Base-by-base conservation (phyloP, 2,113 vertebrate genomes). In the Sorex araneus region DNA sequence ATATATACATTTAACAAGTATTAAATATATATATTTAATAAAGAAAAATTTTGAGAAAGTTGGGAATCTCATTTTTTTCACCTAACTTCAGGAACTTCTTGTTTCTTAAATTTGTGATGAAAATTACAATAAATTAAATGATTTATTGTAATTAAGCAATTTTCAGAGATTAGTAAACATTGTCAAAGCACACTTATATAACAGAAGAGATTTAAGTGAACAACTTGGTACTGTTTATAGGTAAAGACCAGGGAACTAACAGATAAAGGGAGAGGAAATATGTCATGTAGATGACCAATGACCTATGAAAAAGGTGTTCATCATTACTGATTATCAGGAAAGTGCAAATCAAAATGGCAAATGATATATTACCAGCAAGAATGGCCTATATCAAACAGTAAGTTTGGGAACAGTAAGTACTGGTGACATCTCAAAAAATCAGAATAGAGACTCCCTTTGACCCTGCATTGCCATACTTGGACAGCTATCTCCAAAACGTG, bases 61-160 rank as follows among this genome's bases (percentile, higher is more conserved):
- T n/a, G 69, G 64, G 64, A 66, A 66, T 28, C 21, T 40, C 7
- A 64, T 63, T 57, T 64, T 90, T 91, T 75, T 78, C 70, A 50
- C 16, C n/a, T 89, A 89, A 73, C 0, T 40, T 86, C 60, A 73
- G 21, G 3, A 69, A 85, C 11, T 91, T 81, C 19, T 71, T 66
- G 64, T 63, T 89, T 95, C 43, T 71, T 54, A 74, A 10, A 92
- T 78, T 78, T 76, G 30, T 64, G 69, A 85, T 45, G 27, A 54
- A 81, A n/a, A 63, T 75, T 36, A 74, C 40, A 40, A 63, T 78
- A 80, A 60, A 18, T 54, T 34, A 87, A 85, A 87, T n/a, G 3
- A 69, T 79, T 77, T 71, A 16, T 13, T 87, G 54, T 21, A 5
- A 76, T 6, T 16, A 30, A 30, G 75, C 90, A 76, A 47, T 75